phyloP scores from a whole-genome alignment of 2,113 vertebrate species.

The Phaethon lepturus region DNA sequence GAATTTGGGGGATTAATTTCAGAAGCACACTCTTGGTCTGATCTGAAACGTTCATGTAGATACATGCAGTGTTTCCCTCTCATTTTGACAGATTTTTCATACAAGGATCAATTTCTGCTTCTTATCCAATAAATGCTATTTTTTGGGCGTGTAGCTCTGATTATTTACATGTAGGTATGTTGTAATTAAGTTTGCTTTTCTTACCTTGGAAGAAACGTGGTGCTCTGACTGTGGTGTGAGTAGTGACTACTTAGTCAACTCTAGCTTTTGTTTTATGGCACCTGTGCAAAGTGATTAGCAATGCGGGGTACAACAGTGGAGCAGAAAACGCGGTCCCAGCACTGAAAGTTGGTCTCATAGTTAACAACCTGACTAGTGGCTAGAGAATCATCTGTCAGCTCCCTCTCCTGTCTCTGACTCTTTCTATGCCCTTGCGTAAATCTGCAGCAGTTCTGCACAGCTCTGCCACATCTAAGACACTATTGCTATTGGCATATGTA shows the following conservation, averaged over 20 bases:
- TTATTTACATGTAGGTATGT: neutral
- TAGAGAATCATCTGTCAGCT: neutral
- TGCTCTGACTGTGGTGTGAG: neutral
- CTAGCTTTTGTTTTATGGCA: neutral
- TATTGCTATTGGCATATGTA: fast-evolving
- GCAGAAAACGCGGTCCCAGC: neutral
- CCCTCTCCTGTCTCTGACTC: neutral
- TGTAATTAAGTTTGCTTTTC: neutral
- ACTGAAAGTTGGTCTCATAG: neutral
- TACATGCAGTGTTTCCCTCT: neutral
- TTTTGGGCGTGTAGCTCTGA: neutral
- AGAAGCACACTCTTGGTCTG: neutral
- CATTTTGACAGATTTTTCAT: neutral
- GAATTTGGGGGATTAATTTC: neutral
- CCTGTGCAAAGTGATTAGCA: neutral
- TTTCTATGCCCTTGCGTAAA: neutral
- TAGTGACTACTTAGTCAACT: neutral
- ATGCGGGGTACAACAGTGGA: neutral
- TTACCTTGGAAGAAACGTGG: neutral
- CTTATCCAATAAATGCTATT: neutral
- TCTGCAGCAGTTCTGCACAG: neutral
- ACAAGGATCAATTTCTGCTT: neutral
- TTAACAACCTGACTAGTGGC: neutral
- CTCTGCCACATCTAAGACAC: neutral
- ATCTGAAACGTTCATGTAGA: neutral